Percentiles rank a stretch among this genome's conserved stretches.
Conservation (phyloP, 2,797 vertebrate genomes). For the Chloroceryle inda region DNA sequence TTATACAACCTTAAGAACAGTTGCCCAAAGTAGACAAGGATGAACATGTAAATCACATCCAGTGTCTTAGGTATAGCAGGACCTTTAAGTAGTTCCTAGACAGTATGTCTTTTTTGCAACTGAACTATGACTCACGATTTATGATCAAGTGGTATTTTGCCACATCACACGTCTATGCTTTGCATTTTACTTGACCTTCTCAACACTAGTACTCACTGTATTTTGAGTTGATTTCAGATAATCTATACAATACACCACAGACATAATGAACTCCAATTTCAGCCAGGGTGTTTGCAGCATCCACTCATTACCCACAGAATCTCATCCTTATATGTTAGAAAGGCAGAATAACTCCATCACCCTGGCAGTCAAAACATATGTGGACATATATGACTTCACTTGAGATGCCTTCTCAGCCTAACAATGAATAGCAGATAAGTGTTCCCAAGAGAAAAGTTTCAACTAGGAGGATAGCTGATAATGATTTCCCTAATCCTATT, state of each 20-base stretch:
- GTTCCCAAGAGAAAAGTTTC: not conserved
- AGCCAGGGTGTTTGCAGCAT: not conserved
- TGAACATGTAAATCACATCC: not conserved
- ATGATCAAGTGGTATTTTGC: not conserved
- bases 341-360: fast-evolving
- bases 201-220: not conserved
- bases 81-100: not conserved
- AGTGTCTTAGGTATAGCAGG: not conserved
- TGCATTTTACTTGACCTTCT: not conserved
- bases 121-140: not conserved
- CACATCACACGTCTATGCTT: not conserved
- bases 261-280: fast-evolving
- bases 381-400: not conserved
- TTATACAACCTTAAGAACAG: not conserved
- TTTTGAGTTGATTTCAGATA: not conserved
- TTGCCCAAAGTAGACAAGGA: not conserved
- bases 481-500: not conserved
- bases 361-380: not conserved
- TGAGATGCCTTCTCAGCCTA: not conserved
- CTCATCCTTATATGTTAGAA: fast-evolving
- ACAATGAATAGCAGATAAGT: not conserved
- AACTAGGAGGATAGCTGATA: not conserved
- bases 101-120: not conserved
- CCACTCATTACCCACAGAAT: fast-evolving
- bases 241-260: not conserved